Evolutionary conservation across 2,797 vertebrate genomes (phyloP).

Genomic region (Gallirallus australis): DNA sequence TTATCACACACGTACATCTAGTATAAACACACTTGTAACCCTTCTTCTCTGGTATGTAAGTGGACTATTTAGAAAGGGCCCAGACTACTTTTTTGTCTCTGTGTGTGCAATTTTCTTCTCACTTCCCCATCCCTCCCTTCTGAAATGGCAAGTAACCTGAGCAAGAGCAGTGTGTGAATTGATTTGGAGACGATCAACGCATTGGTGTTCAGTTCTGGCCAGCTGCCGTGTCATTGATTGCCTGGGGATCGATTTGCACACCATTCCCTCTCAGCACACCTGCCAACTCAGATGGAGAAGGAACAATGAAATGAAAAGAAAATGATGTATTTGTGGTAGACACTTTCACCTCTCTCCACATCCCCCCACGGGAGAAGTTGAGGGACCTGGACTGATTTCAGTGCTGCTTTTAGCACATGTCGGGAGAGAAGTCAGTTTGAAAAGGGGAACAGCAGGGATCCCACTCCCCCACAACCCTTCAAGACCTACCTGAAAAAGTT

Average conservation of each 20-base stretch:
- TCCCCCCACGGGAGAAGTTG: neutral
- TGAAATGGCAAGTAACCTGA: slow-evolving; percentile 77
- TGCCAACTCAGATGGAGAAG: slow-evolving; percentile 73
- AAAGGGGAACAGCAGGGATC: neutral
- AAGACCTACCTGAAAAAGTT: neutral
- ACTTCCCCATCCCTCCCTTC: slow-evolving; percentile 64
- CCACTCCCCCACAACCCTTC: neutral
- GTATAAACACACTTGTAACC: neutral
- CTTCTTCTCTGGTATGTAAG: too few species aligned
- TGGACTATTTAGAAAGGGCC: slow-evolving; percentile 68
- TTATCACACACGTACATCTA: neutral
- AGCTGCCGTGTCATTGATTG: slow-evolving; percentile 76
- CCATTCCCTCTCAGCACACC: slow-evolving; percentile 76
- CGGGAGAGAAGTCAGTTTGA: neutral
- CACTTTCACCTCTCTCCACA: neutral
- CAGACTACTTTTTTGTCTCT: slow-evolving; percentile 24
- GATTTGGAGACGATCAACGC: slow-evolving; percentile 77
- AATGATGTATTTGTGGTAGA: slow-evolving; percentile 69
- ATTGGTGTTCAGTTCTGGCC: slow-evolving; percentile 73
- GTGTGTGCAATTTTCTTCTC: slow-evolving; percentile 75
- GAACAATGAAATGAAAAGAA: slow-evolving; percentile 76
- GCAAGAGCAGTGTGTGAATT: slow-evolving; percentile 79
- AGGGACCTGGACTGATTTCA: slow-evolving; percentile 1
- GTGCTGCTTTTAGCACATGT: neutral
- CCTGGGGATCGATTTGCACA: slow-evolving; percentile 74